phyloP scores from a whole-genome alignment of 2,888 invertebrate species.

The Auanema freiburgensis region DNA sequence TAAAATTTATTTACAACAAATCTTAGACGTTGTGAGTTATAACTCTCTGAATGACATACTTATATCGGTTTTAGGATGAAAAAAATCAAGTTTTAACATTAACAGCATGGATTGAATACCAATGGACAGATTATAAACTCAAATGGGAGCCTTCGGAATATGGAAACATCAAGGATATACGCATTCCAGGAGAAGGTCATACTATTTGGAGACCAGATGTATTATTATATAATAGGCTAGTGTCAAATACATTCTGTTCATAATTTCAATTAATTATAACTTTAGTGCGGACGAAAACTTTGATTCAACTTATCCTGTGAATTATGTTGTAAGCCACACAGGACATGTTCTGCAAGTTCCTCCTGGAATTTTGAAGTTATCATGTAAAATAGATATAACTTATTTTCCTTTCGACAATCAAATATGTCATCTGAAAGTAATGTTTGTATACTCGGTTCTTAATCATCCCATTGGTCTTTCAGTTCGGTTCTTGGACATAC shows the following conservation, averaged over 20 bases:
- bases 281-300: slow-evolving; percentile 51
- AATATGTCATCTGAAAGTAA: slow-evolving; percentile 50
- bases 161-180: slow-evolving; percentile 50
- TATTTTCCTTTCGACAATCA: slow-evolving; percentile 74
- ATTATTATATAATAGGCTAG: slow-evolving; percentile 47
- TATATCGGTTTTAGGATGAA: slow-evolving; percentile 45
- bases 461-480: slow-evolving; percentile 10
- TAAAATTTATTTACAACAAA: slow-evolving; percentile 53
- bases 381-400: slow-evolving; percentile 95
- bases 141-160: slow-evolving; percentile 53
- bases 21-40: slow-evolving; percentile 46
- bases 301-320: slow-evolving; percentile 55
- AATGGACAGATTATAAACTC: slow-evolving; percentile 55
- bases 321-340: slow-evolving; percentile 80
- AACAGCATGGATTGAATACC: slow-evolving; percentile 56
- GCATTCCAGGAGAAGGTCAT: slow-evolving; percentile 48
- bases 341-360: slow-evolving; percentile 91
- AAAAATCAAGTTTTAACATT: slow-evolving; percentile 56
- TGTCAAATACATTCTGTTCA: neutral
- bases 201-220: slow-evolving; percentile 55
- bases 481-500: slow-evolving; percentile 98
- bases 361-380: slow-evolving; percentile 75
- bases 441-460: slow-evolving; percentile 2
- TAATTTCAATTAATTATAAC: neutral
- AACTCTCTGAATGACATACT: too few species aligned